These are phyloP conservation scores for Tichodroma muraria DNA, from an alignment of 2,113 vertebrate species.

Conservation along the genomic window DNA sequence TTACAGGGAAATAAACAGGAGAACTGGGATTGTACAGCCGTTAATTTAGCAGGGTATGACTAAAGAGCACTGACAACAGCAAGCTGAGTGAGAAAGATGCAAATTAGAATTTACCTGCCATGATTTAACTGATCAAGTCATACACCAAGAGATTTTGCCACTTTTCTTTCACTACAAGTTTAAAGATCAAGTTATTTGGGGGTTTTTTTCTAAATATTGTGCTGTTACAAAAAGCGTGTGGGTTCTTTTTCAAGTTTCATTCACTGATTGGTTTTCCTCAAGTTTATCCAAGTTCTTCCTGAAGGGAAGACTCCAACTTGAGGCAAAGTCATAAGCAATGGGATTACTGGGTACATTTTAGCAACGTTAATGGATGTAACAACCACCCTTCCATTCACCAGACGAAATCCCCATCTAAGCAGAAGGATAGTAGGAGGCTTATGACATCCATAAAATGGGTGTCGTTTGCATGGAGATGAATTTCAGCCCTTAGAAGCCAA, in stretches of 20 bases:
- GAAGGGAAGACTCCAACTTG: not conserved
- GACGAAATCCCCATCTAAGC: slow-evolving; percentile 23
- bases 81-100: not conserved
- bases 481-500: slow-evolving; percentile 53
- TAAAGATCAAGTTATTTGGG: not conserved
- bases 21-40: not conserved
- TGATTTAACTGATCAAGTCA: not conserved
- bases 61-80: not conserved
- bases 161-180: not conserved
- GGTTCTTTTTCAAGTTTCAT: not conserved
- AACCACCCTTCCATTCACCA: slow-evolving; percentile 20
- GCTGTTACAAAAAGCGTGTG: not conserved
- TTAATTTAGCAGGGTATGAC: slow-evolving; percentile 5
- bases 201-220: accelerated
- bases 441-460: slow-evolving; percentile 43
- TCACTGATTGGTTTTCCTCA: not conserved
- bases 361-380: not conserved
- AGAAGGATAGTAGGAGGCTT: slow-evolving; percentile 1
- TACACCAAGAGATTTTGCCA: not conserved
- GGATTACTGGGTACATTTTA: not conserved
- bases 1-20: slow-evolving; percentile 13
- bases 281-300: not conserved
- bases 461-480: slow-evolving; percentile 57
- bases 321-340: not conserved
- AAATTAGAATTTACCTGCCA: not conserved